Evolutionary conservation across 92 coral and sea anemone genomes (phyloP).

Genomic region (Zoanthus sociatus): DNA sequence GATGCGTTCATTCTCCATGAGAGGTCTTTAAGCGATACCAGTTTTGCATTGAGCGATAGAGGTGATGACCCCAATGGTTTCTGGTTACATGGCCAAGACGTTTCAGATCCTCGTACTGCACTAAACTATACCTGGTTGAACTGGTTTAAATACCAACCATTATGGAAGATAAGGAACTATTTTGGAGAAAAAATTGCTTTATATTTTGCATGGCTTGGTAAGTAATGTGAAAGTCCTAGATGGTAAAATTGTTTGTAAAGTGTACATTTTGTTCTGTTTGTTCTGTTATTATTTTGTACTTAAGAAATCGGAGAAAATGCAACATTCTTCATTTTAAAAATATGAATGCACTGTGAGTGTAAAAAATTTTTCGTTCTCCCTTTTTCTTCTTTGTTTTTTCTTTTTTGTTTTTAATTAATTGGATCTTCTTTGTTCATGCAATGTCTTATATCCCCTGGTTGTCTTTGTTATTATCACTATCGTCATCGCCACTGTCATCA

Average conservation of each 20-base stretch:
- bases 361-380: no score
- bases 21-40: constrained; percentile 75
- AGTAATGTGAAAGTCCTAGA: neutral
- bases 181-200: constrained; percentile 96
- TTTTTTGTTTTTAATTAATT: no score
- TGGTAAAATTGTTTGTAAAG: no score
- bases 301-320: no score
- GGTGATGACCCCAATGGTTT: constrained; percentile 70
- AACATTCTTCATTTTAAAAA: no score
- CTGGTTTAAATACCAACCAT: constrained; percentile 89
- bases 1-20: constrained; percentile 91
- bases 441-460: neutral
- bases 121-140: constrained; percentile 87
- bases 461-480: neutral
- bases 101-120: constrained; percentile 82
- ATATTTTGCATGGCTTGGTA: constrained; percentile 97
- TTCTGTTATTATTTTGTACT: no score
- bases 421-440: neutral
- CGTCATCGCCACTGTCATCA: neutral
- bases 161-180: constrained; percentile 96
- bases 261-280: no score
- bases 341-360: no score
- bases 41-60: constrained; percentile 69
- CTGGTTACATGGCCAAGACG: constrained; percentile 77
- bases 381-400: no score